Percentiles rank a stretch among this genome's conserved stretches.
phyloP scores from a whole-genome alignment of 2,888 invertebrate genomes.

The Ctena decussata region DNA sequence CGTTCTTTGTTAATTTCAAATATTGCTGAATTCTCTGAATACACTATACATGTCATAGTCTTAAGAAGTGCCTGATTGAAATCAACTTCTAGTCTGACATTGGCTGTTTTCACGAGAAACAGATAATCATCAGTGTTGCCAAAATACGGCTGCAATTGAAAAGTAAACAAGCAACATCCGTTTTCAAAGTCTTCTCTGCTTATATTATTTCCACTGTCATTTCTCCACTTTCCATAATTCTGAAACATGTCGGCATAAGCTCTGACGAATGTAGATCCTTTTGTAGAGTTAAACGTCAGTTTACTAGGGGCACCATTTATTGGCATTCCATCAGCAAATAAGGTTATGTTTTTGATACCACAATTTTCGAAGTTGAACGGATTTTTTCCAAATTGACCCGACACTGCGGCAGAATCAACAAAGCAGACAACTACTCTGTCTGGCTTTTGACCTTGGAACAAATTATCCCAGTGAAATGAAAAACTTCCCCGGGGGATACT shows the following conservation, averaged over 20 bases:
- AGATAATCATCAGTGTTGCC: slow-evolving; percentile 32
- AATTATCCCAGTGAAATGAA: slow-evolving; percentile 35
- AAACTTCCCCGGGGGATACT: slow-evolving; percentile 15
- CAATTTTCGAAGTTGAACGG: slow-evolving; percentile 1
- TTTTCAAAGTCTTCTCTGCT: slow-evolving; percentile 22
- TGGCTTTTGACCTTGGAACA: slow-evolving; percentile 44
- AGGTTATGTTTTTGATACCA: background rate
- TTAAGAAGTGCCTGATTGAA: slow-evolving; percentile 20
- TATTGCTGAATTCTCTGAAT: slow-evolving; percentile 14
- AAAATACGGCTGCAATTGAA: slow-evolving; percentile 29
- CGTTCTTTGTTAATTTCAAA: slow-evolving; percentile 37
- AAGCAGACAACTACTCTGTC: slow-evolving; percentile 46
- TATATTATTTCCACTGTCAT: slow-evolving; percentile 26
- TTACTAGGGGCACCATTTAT: slow-evolving; percentile 1
- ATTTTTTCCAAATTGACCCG: slow-evolving; percentile 7
- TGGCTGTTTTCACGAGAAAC: slow-evolving; percentile 35
- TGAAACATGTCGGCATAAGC: slow-evolving; percentile 21
- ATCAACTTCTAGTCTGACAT: slow-evolving; percentile 36
- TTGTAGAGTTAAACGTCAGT: slow-evolving; percentile 10
- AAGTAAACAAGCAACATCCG: slow-evolving; percentile 20
- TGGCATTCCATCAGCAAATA: slow-evolving; percentile 7
- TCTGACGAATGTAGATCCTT: slow-evolving; percentile 17
- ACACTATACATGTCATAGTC: slow-evolving; percentile 20
- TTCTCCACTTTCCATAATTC: background rate
- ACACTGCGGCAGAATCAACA: slow-evolving; percentile 24